These are phyloP conservation scores for Formica exsecta DNA, from an alignment of 1,140 invertebrate genomes.

Conservation along the genomic window DNA sequence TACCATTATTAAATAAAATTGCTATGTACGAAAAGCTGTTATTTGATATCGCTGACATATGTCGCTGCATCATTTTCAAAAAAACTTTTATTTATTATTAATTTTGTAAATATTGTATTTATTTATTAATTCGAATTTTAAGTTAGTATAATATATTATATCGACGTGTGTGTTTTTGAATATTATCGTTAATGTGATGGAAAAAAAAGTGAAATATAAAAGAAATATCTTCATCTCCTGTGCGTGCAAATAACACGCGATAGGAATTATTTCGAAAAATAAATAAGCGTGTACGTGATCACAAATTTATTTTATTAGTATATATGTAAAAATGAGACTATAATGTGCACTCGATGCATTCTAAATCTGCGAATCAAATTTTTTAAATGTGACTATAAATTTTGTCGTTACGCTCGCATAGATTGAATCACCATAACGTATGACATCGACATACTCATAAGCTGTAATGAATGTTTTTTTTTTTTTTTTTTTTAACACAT, in stretches of 20 bases:
- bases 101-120: neutral
- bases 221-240: neutral
- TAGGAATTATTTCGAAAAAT: constrained; percentile 5
- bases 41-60: neutral
- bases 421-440: constrained; percentile 40
- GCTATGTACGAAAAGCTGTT: neutral
- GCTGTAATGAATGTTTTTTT: constrained; percentile 35
- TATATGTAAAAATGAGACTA: neutral
- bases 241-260: no score
- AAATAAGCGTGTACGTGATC: neutral
- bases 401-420: neutral
- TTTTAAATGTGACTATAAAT: neutral
- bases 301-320: constrained; percentile 16
- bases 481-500: neutral
- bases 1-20: neutral
- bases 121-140: constrained; percentile 1
- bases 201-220: neutral
- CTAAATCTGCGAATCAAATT: neutral
- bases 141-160: neutral
- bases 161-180: neutral
- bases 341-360: neutral
- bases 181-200: neutral
- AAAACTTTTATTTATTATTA: constrained; percentile 11
- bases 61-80: neutral
- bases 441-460: constrained; percentile 12